Evolutionary conservation across 2,888 invertebrate genomes (phyloP), one percentile per base, ranked within the genome.

Genomic region (Antheraea yamamai): DNA sequence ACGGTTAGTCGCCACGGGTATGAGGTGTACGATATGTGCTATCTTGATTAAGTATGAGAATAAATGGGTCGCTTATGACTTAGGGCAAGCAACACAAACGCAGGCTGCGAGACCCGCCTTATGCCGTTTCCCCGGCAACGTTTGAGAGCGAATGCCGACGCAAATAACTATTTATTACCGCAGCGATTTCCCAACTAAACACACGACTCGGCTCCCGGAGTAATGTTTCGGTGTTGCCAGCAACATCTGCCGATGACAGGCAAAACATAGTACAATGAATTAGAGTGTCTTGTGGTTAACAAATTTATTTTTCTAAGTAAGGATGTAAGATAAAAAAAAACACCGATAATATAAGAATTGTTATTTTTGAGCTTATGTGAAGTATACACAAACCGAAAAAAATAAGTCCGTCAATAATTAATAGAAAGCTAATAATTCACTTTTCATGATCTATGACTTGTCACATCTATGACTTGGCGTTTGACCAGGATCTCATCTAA

Each of bases 141-240:
- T 82, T 84, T 83, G 78, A 84, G 85, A 84, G 81, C 84, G 83
- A 85, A 87, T 84, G 85, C 86, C 86, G 84, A 82, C 85, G 87
- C 88, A 91, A 92, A 92, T 90, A 87, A 91, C 90, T 88, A 88
- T 90, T 91, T 91, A 92, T 92, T 91, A 91, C 68, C 77, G 76
- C 78, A 81, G 88, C 87, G 85, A 88, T 89, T 90, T 85, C 79
- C 83, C 82, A 79, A 83, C 84, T 88, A 85, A 85, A 85, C 85
- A 85, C 70, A 70, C n/a, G 72, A 26, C 64, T 72, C 18, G 71
- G 55, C 75, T 75, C 71, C 58, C 71, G 72, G 72, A 74, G 51
- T 20, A 70, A 10, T 39, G 70, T 39, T 70, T 70, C 72, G 72
- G 51, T 39, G 39, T 64, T 74, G 71, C 70, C n/a, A 70, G 71